These are phyloP conservation scores for Aselliscus stoliczkanus DNA, from an alignment of 2,797 vertebrate genomes.

Conservation along the genomic window DNA sequence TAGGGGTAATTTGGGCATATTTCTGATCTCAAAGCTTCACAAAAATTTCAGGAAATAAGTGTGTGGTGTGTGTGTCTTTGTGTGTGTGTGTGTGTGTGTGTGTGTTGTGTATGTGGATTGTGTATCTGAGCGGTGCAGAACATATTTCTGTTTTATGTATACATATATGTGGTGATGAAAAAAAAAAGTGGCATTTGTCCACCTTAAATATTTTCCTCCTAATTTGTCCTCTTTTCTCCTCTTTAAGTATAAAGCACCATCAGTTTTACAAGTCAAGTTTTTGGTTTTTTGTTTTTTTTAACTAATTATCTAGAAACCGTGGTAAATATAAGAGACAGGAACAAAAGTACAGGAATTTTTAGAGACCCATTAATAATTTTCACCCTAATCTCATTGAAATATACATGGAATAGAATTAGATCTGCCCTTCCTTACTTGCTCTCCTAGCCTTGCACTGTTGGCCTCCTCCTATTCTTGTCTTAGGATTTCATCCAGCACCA, in stretches of 20 bases:
- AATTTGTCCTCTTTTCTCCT: neutral
- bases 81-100: neutral
- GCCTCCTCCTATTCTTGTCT: neutral
- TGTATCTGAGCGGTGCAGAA: neutral
- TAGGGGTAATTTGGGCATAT: neutral
- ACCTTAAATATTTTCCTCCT: neutral
- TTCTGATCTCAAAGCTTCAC: neutral
- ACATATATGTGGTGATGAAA: neutral
- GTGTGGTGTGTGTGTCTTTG: neutral
- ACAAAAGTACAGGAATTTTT: conserved; percentile 5
- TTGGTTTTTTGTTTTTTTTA: neutral
- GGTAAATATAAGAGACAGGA: neutral
- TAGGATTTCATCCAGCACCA: neutral
- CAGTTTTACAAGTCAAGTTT: neutral
- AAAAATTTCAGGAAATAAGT: neutral
- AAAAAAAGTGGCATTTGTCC: neutral
- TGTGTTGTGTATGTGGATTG: neutral
- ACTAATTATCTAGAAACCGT: neutral
- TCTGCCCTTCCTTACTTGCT: neutral
- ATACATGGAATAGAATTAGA: conserved; percentile 35
- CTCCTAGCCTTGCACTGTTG: neutral
- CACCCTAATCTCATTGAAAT: conserved; percentile 30
- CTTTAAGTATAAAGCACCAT: neutral
- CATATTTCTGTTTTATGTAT: neutral
- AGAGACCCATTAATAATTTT: conserved; percentile 43